Evolutionary conservation across 2,888 invertebrate genomes (phyloP).

Genomic region (Suillia variegata): DNA sequence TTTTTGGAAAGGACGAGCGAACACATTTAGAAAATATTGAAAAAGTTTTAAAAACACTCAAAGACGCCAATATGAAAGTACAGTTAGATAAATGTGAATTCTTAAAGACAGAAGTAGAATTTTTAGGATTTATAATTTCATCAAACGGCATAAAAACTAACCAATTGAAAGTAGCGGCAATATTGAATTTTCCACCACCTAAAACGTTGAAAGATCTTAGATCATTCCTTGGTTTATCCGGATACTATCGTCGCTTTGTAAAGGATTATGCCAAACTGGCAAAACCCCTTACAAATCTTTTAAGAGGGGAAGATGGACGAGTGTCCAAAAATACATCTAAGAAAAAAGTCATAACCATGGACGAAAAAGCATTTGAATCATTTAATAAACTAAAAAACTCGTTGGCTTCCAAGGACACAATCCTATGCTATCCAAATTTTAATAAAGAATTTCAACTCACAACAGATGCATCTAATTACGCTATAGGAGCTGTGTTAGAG

Average conservation of each 20-base stretch:
- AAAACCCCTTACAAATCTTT: too few species aligned
- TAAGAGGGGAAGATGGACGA: too few species aligned
- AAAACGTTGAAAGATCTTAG: constrained; percentile 29
- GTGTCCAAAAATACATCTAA: too few species aligned
- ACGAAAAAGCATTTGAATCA: too few species aligned
- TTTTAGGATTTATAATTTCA: constrained; percentile 27
- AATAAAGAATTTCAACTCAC: constrained; percentile 1
- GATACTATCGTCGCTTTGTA: constrained; percentile 7
- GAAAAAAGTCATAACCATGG: too few species aligned
- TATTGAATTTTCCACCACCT: constrained; percentile 27
- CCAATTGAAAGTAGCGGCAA: constrained; percentile 28
- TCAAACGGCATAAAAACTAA: constrained; percentile 26
- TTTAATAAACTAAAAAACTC: background rate
- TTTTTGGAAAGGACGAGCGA: background rate
- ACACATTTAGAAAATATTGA: constrained; percentile 1
- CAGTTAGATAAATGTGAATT: constrained; percentile 12
- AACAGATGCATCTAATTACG: constrained; percentile 12
- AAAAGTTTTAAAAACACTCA: constrained; percentile 1
- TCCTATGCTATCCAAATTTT: constrained; percentile 28
- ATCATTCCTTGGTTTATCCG: constrained; percentile 27
- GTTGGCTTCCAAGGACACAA: background rate
- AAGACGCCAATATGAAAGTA: constrained; percentile 10
- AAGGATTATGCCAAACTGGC: background rate
- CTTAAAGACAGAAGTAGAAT: constrained; percentile 25
- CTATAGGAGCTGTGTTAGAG: constrained; percentile 1